phyloP scores from a whole-genome alignment of 2,113 vertebrate species.

The Ctenomys sociabilis region DNA sequence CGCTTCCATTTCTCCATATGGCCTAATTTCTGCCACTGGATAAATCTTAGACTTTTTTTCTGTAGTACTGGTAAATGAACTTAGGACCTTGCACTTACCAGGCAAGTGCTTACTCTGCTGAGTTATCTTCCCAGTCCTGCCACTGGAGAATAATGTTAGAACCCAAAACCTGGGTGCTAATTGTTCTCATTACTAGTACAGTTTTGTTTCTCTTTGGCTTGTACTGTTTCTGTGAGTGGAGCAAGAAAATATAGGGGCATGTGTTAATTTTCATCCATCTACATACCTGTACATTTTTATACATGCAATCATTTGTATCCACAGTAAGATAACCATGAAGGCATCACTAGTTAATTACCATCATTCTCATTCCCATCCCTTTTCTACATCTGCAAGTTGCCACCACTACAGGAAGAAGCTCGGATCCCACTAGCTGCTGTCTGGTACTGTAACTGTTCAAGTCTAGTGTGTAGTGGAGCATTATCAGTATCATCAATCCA shows the following conservation, averaged over 20 bases:
- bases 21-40: background rate
- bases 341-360: background rate
- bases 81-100: too few relatives aligned
- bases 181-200: background rate
- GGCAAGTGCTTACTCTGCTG: too few relatives aligned
- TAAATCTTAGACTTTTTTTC: too few relatives aligned
- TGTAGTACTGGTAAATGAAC: too few relatives aligned
- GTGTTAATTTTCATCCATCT: background rate
- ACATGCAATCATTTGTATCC: too few relatives aligned
- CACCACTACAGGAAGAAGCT: background rate
- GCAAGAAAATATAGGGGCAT: background rate
- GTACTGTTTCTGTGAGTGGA: background rate
- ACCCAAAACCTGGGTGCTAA: background rate
- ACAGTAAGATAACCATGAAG: background rate
- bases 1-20: background rate
- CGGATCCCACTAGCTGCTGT: fast-evolving
- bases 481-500: background rate
- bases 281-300: background rate
- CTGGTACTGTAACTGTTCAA: background rate
- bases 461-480: fast-evolving
- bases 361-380: background rate
- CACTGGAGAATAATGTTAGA: background rate
- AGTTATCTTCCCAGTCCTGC: too few relatives aligned
- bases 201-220: background rate
- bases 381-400: background rate